Base-by-base conservation (phyloP, 1,140 invertebrate genomes). In the Ooceraea biroi region DNA sequence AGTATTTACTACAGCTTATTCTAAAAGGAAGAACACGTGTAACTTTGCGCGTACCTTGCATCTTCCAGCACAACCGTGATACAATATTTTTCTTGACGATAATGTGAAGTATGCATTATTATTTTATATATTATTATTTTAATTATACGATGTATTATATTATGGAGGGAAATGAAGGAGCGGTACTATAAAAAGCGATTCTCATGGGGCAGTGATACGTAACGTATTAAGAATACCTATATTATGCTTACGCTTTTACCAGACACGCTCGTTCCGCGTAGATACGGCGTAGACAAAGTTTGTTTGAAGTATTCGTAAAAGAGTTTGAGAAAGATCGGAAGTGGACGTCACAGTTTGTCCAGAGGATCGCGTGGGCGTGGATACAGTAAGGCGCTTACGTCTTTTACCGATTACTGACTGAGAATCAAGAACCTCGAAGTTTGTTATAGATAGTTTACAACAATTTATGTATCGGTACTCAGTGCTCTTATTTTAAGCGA, bases 301-400 rank as follows among this genome's bases (percentile, higher is more conserved):
- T 66, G 50, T 77, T 77, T 65, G n/a, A 57, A 84, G 12, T 78
- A 57, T 30, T 68, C 25, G 50, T 14, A 36, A 84, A 68, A 84
- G 60, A 58, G 25, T 78, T 68, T n/a, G 7, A 30, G 52, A 41
- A 58, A 78, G 12, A 27, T 50, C 61, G 73, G 73, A 58, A 65
- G 50, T 27, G 1, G 46, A 27, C 58, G 60, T 61, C 69, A 77
- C 12, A 73, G 68, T 17, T 69, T 50, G 25, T 17, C 22, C 60
- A 12, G 25, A 25, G 22, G 17, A 50, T 61, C 22, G n/a, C 30
- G 61, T 68, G 52, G 74, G 50, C 44, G 46, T 57, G 25, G 7
- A 57, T 78, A 11, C 48, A 30, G 5, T 63, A 36, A 76, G 7
- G 11, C 10, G 76, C 36, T 69, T 22, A n/a, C 1, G 36, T 41